Conservation (phyloP, 1,140 invertebrate species). For the Drosophila ironensis region DNA sequence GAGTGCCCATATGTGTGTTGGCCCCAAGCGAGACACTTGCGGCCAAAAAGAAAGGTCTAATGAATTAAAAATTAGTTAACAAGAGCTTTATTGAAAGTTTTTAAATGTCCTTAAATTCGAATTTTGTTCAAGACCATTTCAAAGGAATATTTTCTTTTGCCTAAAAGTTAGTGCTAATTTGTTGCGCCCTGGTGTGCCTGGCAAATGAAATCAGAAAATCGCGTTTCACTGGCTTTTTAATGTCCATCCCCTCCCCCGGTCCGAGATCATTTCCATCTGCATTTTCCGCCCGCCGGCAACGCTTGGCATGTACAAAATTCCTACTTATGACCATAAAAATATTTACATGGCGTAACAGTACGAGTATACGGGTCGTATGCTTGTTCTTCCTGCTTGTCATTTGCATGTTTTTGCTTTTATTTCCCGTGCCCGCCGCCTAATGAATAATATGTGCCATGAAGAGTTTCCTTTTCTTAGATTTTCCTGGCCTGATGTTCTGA, state of each 20-base stretch:
- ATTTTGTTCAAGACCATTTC: not conserved
- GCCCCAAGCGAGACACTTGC: conserved; percentile 13
- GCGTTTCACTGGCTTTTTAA: conserved; percentile 77
- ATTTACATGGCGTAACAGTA: conserved; percentile 66
- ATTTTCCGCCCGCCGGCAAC: conserved; percentile 18
- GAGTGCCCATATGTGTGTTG: not conserved
- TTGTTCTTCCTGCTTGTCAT: conserved; percentile 56
- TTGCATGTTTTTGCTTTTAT: conserved; percentile 71
- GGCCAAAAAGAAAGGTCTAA: not conserved
- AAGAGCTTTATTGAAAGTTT: too few relatives aligned
- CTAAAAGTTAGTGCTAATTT: too few relatives aligned
- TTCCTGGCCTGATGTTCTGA: conserved; percentile 5
- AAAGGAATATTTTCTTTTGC: not conserved
- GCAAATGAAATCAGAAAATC: conserved; percentile 75
- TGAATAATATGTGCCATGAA: conserved; percentile 78
- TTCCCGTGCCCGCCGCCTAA: conserved; percentile 63
- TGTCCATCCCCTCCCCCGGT: conserved; percentile 39
- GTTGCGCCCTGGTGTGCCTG: conserved; percentile 16
- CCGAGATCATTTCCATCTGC: conserved; percentile 24
- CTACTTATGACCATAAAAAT: conserved; percentile 80
- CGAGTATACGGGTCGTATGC: conserved; percentile 2
- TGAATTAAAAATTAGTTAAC: too few relatives aligned
- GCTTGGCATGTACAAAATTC: conserved; percentile 61
- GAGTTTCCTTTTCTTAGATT: conserved; percentile 32
- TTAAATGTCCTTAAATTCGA: too few relatives aligned